Conservation (phyloP, 2,888 invertebrate genomes). For the Frankliniella fusca region DNA sequence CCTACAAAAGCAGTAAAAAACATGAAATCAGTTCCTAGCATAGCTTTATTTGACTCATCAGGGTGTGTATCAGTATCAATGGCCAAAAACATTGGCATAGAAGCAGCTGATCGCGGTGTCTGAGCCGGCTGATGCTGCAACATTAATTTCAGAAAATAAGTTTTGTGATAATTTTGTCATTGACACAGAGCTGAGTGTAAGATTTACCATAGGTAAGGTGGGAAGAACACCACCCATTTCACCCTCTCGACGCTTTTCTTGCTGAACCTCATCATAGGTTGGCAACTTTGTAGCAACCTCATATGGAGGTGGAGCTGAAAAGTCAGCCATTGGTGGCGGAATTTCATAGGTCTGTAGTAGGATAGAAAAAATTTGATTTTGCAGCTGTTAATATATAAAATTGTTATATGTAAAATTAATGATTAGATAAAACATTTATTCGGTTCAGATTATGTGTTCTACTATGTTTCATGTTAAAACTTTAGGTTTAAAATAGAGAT, state of each 20-base stretch:
- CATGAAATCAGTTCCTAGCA: constrained; percentile 89
- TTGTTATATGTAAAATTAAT: too few species aligned
- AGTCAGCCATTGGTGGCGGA: constrained; percentile 78
- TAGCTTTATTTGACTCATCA: constrained; percentile 69
- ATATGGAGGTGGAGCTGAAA: constrained; percentile 83
- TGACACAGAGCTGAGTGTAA: neutral
- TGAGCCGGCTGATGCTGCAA: neutral
- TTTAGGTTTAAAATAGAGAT: neutral
- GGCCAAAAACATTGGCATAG: constrained; percentile 56
- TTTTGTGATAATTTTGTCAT: neutral
- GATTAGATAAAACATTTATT: too few species aligned
- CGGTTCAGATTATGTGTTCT: neutral
- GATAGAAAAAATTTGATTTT: neutral
- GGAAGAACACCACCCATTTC: constrained; percentile 51
- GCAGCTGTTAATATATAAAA: too few species aligned
- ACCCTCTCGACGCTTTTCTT: constrained; percentile 76
- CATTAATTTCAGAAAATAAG: too few species aligned
- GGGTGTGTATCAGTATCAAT: constrained; percentile 71
- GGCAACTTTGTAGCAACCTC: constrained; percentile 81
- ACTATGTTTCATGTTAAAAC: neutral
- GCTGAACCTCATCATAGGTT: constrained; percentile 87
- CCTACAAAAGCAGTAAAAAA: constrained; percentile 87
- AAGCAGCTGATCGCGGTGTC: constrained; percentile 33
- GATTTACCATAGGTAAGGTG: constrained; percentile 31
- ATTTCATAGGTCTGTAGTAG: constrained; percentile 52